phyloP scores from a whole-genome alignment of 2,113 vertebrate genomes.

The Oxyruncus cristatus region DNA sequence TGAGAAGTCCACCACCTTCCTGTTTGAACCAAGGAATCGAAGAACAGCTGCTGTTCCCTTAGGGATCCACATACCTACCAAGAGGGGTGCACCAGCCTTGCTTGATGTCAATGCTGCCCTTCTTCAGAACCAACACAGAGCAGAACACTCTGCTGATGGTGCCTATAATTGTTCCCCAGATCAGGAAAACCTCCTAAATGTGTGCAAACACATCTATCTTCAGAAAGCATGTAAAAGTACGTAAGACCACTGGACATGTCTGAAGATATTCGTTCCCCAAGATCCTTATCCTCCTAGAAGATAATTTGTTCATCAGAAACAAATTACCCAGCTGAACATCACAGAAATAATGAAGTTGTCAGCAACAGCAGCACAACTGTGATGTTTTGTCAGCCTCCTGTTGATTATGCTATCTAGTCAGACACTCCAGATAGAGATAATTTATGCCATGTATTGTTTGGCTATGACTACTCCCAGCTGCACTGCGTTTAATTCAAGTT shows the following conservation, averaged over 20 bases:
- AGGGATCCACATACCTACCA: neutral
- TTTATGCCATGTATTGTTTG: constrained; percentile 49
- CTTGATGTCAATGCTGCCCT: neutral
- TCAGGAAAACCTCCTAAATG: neutral
- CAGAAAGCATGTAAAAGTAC: constrained; percentile 23
- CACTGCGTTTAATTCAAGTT: constrained; percentile 42
- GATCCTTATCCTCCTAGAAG: neutral
- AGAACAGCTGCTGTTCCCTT: neutral
- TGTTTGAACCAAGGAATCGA: neutral
- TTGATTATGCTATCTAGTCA: constrained; percentile 36
- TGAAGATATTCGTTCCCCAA: neutral
- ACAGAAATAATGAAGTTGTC: constrained; percentile 55
- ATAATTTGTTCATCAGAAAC: neutral
- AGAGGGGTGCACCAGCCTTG: neutral
- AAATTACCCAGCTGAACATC: constrained; percentile 42
- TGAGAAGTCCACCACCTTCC: neutral
- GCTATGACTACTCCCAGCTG: constrained; percentile 50
- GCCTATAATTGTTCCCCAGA: constrained; percentile 1
- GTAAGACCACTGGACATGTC: neutral
- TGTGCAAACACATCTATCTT: neutral
- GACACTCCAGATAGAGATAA: constrained; percentile 8
- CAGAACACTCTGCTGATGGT: neutral
- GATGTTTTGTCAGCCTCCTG: constrained; percentile 20
- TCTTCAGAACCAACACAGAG: neutral
- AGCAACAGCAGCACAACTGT: neutral